Evolutionary conservation across 2,888 invertebrate genomes (phyloP).

Genomic region (Dioctria rufipes): DNA sequence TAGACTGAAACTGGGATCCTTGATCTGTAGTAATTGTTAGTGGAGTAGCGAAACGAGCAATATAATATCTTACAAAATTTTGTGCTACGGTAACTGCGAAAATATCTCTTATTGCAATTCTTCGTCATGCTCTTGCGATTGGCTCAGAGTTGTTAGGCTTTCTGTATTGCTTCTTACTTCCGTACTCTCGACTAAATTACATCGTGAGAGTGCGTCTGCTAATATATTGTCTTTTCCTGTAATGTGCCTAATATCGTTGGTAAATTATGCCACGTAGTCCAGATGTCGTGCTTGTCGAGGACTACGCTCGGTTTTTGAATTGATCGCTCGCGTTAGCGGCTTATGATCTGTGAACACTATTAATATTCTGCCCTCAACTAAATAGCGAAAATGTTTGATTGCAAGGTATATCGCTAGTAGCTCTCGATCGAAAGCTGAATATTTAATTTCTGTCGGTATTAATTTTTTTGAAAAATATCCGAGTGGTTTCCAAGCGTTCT

Average conservation of each 20-base stretch:
- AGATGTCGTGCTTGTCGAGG: conserved; percentile 1
- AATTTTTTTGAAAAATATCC: neutral
- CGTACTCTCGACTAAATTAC: too few relatives aligned
- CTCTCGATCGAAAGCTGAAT: neutral
- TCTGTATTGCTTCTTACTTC: too few relatives aligned
- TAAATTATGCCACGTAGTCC: neutral
- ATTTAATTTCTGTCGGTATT: neutral
- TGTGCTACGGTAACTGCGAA: neutral
- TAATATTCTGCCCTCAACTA: neutral
- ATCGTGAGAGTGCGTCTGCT: neutral
- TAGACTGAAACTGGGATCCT: too few relatives aligned
- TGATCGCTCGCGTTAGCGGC: neutral
- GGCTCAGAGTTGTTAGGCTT: too few relatives aligned
- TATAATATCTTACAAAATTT: too few relatives aligned
- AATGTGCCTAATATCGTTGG: neutral
- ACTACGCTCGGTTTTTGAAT: too few relatives aligned
- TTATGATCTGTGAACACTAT: neutral
- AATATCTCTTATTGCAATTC: neutral
- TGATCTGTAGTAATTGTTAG: too few relatives aligned
- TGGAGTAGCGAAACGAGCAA: too few relatives aligned
- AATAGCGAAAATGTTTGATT: neutral
- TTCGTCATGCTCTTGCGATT: too few relatives aligned
- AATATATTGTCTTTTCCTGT: neutral
- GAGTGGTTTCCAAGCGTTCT: neutral
- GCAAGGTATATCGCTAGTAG: neutral